phyloP scores from a whole-genome alignment of 2,797 vertebrate genomes.

The Lophius americanus region DNA sequence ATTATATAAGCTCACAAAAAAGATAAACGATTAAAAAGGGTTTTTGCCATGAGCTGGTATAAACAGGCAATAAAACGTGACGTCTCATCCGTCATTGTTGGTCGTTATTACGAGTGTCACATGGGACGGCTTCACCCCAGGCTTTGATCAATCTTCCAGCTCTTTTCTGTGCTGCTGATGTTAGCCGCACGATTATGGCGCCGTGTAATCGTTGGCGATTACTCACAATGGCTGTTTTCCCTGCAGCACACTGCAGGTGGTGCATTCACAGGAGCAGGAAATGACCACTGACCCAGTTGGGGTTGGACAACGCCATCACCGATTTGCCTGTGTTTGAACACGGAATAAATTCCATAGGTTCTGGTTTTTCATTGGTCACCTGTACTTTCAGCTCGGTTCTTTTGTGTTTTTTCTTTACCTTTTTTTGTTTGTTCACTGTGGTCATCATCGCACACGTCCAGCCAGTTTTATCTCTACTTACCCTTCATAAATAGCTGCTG shows the following conservation, averaged over 20 bases:
- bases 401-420: neutral
- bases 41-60: neutral
- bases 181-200: slow-evolving; percentile 19
- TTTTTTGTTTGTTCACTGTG: neutral
- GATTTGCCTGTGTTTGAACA: slow-evolving; percentile 16
- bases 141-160: neutral
- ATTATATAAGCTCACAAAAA: neutral
- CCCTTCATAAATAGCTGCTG: neutral
- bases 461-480: neutral
- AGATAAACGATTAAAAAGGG: neutral
- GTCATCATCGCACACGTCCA: neutral
- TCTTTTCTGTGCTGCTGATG: slow-evolving; percentile 6
- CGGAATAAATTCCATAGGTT: neutral
- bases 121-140: neutral
- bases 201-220: slow-evolving; percentile 52
- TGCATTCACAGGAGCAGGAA: slow-evolving; percentile 50
- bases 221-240: slow-evolving; percentile 36
- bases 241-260: slow-evolving; percentile 44
- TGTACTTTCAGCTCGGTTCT: neutral
- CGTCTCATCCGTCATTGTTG: neutral
- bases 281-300: slow-evolving; percentile 42
- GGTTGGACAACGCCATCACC: slow-evolving; percentile 14
- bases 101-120: neutral
- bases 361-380: too few relatives aligned
- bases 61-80: neutral